phyloP scores from a whole-genome alignment of 2,797 vertebrate genomes.

The Coilia nasus region DNA sequence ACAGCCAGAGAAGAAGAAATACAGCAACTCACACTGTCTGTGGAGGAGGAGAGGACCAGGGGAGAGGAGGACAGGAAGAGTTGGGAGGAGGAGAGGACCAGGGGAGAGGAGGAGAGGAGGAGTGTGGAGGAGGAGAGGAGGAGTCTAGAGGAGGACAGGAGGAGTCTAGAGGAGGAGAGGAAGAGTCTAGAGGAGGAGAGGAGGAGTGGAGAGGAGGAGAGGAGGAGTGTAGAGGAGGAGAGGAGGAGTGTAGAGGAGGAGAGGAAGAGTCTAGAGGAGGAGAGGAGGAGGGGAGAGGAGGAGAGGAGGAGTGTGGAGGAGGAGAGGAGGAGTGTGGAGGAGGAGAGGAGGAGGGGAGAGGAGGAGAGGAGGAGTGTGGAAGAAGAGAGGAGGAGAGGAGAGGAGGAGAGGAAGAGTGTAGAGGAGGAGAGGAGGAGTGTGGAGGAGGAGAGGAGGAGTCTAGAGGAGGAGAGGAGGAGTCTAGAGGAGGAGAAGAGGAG shows the following conservation, averaged over 20 bases:
- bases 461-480: background rate
- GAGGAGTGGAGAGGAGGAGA: background rate
- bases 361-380: background rate
- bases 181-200: background rate
- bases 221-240: background rate
- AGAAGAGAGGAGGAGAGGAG: no score
- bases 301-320: background rate
- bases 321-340: background rate
- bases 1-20: conserved; percentile 48
- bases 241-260: background rate
- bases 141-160: background rate
- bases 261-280: background rate
- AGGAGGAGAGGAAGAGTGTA: background rate
- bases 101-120: background rate
- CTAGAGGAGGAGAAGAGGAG: background rate
- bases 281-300: background rate
- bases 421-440: background rate
- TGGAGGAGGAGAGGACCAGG: background rate
- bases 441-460: background rate
- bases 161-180: background rate
- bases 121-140: conserved; percentile 25
- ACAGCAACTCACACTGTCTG: conserved; percentile 53
- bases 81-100: background rate
- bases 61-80: background rate
- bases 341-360: background rate